Base-by-base conservation (phyloP, 2,797 vertebrate species). In the Aphelocoma californica region DNA sequence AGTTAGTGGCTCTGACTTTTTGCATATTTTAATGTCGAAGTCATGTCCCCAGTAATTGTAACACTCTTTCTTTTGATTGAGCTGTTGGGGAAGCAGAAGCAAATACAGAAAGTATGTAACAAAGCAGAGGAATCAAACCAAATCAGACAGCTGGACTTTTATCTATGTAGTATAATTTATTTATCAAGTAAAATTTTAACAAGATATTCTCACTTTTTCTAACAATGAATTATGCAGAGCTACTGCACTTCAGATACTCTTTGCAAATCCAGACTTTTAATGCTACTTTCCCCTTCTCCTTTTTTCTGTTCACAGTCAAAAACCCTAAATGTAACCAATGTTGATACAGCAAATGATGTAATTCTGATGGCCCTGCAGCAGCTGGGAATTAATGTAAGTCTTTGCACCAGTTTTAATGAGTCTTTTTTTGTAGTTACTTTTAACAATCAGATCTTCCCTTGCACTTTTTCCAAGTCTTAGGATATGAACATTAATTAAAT, bases 321-420 rank as follows among this genome's bases (percentile, higher is more conserved):
- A 98, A 99, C 98, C 5, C 96, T 99, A 32, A 98, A 98, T 82
- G 98, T 99, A 94, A 99, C 96, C 95, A 99, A 99, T 97, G 97
- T 96, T 32, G 98, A 99, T 97, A 98, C 98, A 95, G 98, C 98
- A 61, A 98, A 96, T 81, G 99, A 99, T 81, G 98, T 99, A 45
- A 99, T 99, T 97, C 98, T 93, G 93, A 98, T 98, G 98, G 98
- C 98, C 51, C 98, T 99, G 84, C 98, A 98, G 96, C 98, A 99
- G 97, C 98, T 99, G 96, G 98, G 98, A 92, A 98, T 99, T 96
- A 98, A 98, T 19, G 99, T 99, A 97, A 99, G 99, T 98, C 86
- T 67, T 90, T 92, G 31, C 47, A 82, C 54, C 40, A 54, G 14
- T 93, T 93, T 92, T 92, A 79, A 73, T 85, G 29, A 94, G 25